Conservation (phyloP, 2,113 vertebrate species). For the Lasiurus cinereus region DNA sequence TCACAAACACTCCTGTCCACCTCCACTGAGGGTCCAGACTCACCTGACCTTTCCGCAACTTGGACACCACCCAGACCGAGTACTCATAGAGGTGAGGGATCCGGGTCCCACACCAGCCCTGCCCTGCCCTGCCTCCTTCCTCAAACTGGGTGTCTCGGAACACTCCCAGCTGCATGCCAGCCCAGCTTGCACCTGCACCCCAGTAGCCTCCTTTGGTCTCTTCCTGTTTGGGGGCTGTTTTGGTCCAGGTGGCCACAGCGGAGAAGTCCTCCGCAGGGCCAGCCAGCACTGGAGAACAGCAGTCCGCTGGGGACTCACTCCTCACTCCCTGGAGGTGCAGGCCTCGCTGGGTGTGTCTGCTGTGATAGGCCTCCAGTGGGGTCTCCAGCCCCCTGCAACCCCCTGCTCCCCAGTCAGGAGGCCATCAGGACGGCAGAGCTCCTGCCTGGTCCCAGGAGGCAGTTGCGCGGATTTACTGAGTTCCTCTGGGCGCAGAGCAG, state of each 20-base stretch:
- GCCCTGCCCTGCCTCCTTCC: neutral
- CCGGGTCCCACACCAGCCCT: neutral
- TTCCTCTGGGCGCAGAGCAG: neutral
- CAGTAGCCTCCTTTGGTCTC: neutral
- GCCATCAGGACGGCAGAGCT: neutral
- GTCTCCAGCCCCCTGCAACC: neutral
- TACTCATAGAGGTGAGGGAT: too few relatives aligned
- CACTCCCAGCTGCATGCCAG: neutral
- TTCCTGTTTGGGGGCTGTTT: neutral
- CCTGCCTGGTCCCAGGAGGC: neutral
- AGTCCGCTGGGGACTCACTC: neutral
- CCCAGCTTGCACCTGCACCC: too few relatives aligned
- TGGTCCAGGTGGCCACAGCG: too few relatives aligned
- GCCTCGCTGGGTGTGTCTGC: neutral
- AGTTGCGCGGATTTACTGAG: neutral
- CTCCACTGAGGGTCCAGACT: neutral
- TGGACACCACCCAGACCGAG: rapidly evolving
- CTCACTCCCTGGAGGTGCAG: neutral
- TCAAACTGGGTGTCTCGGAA: neutral
- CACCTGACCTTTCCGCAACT: neutral
- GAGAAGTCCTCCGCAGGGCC: neutral
- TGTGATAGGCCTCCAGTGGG: neutral
- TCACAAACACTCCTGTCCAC: neutral
- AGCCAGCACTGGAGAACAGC: neutral
- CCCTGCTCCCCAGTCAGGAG: neutral